These are phyloP conservation scores for Meandrusa payeni DNA, from an alignment of 2,888 invertebrate genomes.

Conservation along the genomic window DNA sequence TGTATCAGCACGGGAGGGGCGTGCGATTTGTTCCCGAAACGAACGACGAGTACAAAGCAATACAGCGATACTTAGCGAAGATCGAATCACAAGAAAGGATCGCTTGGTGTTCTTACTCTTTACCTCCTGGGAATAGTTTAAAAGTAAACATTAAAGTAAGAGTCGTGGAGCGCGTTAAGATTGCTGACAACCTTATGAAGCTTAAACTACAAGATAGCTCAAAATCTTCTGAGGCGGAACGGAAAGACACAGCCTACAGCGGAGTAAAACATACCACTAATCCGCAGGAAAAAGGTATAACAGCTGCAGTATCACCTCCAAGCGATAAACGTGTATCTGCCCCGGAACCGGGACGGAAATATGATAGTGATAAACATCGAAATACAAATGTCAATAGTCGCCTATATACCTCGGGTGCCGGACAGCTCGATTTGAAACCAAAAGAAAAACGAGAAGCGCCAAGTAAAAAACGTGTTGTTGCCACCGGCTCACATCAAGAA, in stretches of 20 bases:
- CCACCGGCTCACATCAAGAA: no score
- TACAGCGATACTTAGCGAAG: conserved; percentile 16
- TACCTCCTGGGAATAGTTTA: conserved; percentile 16
- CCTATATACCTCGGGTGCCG: no score
- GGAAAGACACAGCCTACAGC: background rate
- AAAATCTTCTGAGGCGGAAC: background rate
- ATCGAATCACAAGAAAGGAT: conserved; percentile 15
- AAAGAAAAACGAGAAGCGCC: no score
- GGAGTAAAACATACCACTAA: no score
- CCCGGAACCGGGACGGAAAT: no score
- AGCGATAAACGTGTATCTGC: no score
- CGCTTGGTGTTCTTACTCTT: conserved; percentile 14
- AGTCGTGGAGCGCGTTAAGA: conserved; percentile 10
- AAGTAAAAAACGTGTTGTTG: no score
- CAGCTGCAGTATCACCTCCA: no score
- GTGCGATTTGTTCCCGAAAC: conserved; percentile 20
- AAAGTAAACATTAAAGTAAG: conserved; percentile 14
- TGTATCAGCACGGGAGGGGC: conserved; percentile 9
- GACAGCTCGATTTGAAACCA: no score
- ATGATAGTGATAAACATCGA: no score
- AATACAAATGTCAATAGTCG: no score
- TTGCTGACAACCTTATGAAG: conserved; percentile 5
- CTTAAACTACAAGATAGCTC: background rate
- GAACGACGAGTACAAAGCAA: conserved; percentile 4
- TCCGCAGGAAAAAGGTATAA: no score